phyloP scores from a whole-genome alignment of 2,888 invertebrate species.

The Eucriotettix oculatus region DNA sequence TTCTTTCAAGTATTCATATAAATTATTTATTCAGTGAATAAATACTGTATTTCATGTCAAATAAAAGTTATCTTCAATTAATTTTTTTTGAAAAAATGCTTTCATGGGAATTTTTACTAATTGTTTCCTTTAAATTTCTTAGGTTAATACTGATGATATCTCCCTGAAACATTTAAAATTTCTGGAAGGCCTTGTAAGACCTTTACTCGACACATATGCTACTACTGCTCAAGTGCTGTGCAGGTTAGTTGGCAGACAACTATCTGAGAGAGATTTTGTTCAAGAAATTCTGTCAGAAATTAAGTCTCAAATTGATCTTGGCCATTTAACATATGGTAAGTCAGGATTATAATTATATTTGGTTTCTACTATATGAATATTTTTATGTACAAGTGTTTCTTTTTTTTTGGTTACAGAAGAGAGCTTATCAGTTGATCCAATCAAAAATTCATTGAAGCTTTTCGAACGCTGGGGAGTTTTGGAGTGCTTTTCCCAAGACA shows the following conservation, averaged over 20 bases:
- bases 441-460: conserved; percentile 68
- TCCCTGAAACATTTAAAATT: conserved; percentile 31
- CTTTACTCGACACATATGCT: conserved; percentile 58
- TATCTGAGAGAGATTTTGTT: conserved; percentile 49
- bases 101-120: no score
- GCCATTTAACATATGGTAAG: conserved; percentile 42
- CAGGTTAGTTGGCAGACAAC: conserved; percentile 33
- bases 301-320: conserved; percentile 40
- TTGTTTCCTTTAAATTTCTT: conserved; percentile 1
- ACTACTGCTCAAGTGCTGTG: conserved; percentile 42
- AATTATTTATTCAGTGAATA: no score
- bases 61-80: no score
- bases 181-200: conserved; percentile 41
- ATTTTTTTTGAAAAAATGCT: no score
- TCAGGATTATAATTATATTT: background rate
- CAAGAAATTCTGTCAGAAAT: conserved; percentile 47
- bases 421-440: conserved; percentile 71
- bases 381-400: conserved; percentile 5
- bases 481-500: conserved; percentile 31
- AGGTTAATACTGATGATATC: conserved; percentile 22
- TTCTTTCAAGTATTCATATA: no score
- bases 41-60: no score
- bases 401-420: conserved; percentile 48
- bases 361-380: background rate
- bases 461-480: conserved; percentile 68